phyloP scores from a whole-genome alignment of 2,797 vertebrate species.

The Hyperoplus immaculatus region DNA sequence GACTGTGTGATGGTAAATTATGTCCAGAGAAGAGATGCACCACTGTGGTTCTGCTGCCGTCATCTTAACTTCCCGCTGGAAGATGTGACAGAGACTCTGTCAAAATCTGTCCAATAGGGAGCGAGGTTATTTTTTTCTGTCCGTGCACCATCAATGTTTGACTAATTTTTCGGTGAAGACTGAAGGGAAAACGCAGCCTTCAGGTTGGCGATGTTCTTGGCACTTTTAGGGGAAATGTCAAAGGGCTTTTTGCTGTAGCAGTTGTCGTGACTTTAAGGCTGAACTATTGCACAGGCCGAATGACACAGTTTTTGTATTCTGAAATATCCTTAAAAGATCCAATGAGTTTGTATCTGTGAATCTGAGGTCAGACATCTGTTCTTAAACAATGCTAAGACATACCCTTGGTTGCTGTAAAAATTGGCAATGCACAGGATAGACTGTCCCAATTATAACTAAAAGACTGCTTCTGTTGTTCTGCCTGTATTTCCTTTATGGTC shows the following conservation, averaged over 20 bases:
- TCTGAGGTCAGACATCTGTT: neutral
- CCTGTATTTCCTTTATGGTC: neutral
- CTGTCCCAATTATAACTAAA: neutral
- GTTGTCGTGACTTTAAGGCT: neutral
- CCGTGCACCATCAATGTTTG: constrained; percentile 48
- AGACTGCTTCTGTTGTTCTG: neutral
- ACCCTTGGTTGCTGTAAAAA: neutral
- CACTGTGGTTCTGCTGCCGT: constrained; percentile 54
- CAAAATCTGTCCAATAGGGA: constrained; percentile 32
- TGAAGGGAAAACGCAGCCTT: constrained; percentile 22
- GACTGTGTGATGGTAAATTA: constrained; percentile 31
- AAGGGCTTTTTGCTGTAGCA: neutral
- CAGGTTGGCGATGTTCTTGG: constrained; percentile 5
- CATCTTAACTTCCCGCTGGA: constrained; percentile 55
- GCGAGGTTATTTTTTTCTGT: constrained; percentile 26
- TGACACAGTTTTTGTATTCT: neutral
- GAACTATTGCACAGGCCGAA: neutral
- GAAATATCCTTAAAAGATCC: neutral
- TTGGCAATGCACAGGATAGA: neutral
- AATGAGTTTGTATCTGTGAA: neutral
- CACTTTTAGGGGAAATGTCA: constrained; percentile 15
- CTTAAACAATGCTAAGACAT: neutral
- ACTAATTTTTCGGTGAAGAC: constrained; percentile 43
- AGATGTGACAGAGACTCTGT: constrained; percentile 59
- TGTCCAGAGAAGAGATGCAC: constrained; percentile 60